phyloP scores from a whole-genome alignment of 2,797 vertebrate genomes.

The Morus bassanus region DNA sequence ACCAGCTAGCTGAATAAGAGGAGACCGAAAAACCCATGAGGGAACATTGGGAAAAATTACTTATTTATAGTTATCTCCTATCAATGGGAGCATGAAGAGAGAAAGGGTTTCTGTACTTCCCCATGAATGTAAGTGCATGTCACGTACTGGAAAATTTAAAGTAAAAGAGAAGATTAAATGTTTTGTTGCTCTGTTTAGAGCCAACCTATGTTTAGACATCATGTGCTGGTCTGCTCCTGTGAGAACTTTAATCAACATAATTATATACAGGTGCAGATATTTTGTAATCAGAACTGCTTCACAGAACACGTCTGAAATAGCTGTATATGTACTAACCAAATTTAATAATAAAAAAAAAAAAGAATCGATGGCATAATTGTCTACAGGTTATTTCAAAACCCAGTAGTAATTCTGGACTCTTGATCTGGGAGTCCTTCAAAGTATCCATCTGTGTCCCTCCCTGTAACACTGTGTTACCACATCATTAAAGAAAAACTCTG shows the following conservation, averaged over 20 bases:
- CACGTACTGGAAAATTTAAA: not conserved
- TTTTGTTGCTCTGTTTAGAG: not conserved
- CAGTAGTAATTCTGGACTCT: not conserved
- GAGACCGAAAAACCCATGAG: not conserved
- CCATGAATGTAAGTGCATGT: not conserved
- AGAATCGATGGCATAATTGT: not conserved
- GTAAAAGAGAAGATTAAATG: not conserved
- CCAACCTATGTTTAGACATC: not conserved
- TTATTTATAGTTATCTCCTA: not conserved
- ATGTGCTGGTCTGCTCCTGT: not conserved
- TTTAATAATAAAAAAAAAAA: too few species aligned
- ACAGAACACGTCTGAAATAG: not conserved
- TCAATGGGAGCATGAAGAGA: not conserved
- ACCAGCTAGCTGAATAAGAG: not conserved
- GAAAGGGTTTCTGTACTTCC: not conserved
- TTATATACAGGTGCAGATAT: not conserved
- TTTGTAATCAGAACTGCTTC: not conserved
- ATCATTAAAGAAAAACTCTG: not conserved
- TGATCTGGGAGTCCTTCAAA: not conserved
- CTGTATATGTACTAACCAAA: not conserved
- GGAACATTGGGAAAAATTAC: not conserved
- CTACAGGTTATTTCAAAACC: not conserved
- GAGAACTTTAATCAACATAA: not conserved
- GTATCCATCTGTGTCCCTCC: not conserved
- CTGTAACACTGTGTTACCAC: not conserved